Base-by-base conservation (phyloP, 2,113 vertebrate species). In the Nibea albiflora region DNA sequence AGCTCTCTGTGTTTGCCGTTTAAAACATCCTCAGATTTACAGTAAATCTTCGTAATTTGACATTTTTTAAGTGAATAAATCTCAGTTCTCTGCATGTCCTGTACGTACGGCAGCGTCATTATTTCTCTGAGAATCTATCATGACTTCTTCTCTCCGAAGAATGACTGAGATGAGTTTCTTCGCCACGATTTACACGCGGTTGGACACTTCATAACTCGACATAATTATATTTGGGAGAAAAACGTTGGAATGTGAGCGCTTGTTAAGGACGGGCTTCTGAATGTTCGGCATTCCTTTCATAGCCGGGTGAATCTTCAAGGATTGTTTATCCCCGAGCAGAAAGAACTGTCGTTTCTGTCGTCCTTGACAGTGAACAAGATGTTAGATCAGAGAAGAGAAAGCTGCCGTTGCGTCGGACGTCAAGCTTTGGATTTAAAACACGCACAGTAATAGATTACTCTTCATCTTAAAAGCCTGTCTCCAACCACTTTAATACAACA, bases 191-290 rank as follows among this genome's bases (percentile, higher is more conserved):
- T 71, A 44, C 76, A 81, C 76, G 73, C n/a, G 80, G 80, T 60
- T 35, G 22, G 49, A 61, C 73, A 83, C 2, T 6, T 39, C 66
- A 22, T 72, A 14, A 56, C 31, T 56, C 63, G 19, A 69, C 65
- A 47, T 84, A 85, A 89, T 88, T 82, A 88, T 73, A 78, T 73
- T 56, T 73, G 28, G 44, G 56, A 14, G 42, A 24, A 39, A 58
- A 35, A 8, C 8, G 22, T 22, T 79, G 87, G 82, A 80, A 88
- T 87, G 91, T 73, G 73, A 24, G 15, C n/a, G n/a, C n/a, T n/a
- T 77, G 81, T 70, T 73, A 17, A 65, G 35, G 50, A 64, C 60
- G 31, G 42, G 8, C 56, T n/a, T 78, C 24, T 81, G 56, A 46
- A 68, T 49, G 73, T 31, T 47, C 2, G 64, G 35, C 20, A 4